Percentiles rank a stretch among this genome's conserved stretches.
phyloP scores from a whole-genome alignment of 2,113 vertebrate species.

The Chaetodon trifascialis region DNA sequence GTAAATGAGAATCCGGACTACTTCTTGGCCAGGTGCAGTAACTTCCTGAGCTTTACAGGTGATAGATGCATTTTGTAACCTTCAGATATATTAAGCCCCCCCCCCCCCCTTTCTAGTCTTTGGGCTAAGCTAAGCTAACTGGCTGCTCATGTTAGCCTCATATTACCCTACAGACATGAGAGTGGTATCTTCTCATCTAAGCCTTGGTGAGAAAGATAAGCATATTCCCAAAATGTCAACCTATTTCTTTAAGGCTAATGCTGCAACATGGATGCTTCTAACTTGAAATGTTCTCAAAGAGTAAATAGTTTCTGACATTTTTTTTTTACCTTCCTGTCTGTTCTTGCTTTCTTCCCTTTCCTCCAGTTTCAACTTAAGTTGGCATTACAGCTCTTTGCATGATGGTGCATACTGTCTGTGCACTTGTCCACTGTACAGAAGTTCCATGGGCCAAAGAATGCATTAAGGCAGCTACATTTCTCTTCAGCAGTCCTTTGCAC shows the following conservation, averaged over 20 bases:
- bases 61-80: background rate
- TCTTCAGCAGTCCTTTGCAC: background rate
- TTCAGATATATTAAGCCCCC: background rate
- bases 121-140: background rate
- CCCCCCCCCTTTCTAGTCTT: background rate
- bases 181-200: too few relatives aligned
- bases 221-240: background rate
- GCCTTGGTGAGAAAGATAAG: too few relatives aligned
- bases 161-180: too few relatives aligned
- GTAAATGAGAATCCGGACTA: background rate
- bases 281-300: background rate
- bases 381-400: background rate
- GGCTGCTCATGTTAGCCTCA: background rate
- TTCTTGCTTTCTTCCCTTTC: background rate
- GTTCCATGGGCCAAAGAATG: background rate
- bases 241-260: background rate
- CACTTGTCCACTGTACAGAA: background rate
- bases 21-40: background rate
- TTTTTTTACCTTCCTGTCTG: background rate
- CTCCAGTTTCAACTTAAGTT: background rate
- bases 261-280: background rate
- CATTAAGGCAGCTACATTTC: slow-evolving; percentile 14
- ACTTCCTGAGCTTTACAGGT: background rate
- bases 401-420: background rate
- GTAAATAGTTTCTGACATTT: background rate